Evolutionary conservation across 2,888 invertebrate genomes (phyloP), one percentile per base, ranked within the genome.

Genomic region (Halocaridina rubra): DNA sequence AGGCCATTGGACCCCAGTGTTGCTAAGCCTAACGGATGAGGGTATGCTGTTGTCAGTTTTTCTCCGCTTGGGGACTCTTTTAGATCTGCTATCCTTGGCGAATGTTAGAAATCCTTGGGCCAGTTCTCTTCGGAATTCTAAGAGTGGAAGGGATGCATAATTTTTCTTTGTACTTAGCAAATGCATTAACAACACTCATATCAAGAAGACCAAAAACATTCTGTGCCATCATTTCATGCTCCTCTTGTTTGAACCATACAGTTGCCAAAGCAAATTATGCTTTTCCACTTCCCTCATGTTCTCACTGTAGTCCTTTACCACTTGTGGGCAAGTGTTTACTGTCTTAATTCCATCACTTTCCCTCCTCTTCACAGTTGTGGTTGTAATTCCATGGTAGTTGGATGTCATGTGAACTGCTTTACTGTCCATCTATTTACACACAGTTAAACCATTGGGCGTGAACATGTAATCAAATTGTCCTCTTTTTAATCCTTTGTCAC

Each of bases 261-360:
- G 59, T 16, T 88, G 82, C 88, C 89, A 89, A n/a, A 89, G 74
- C 89, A 88, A 89, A 76, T 90, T 90, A 33, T 88, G 86, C 86
- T 90, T 89, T 88, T 90, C 90, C 4, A 90, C 90, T 81, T 86
- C 89, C 19, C 89, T 89, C 90, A 90, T 90, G 86, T 90, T 85
- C 16, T 33, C 80, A 81, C 89, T 90, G 78, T 89, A 90, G 80
- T 90, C 86, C 33, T 86, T 88, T 16, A 90, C 86, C 53, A 89
- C 74, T 64, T 80, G 39, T 19, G 89, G 89, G 81, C 89, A 90
- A 19, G 88, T 64, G 16, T 89, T 84, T 29, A 82, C 84, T 39
- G 74, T 77, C 81, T 88, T 87, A 29, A 67, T 71, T 85, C 89
- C 89, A 88, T 89, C 82, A 81, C 87, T 88, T 39, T 89, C 67